Evolutionary conservation across 2,888 invertebrate genomes (phyloP).

Genomic region (Cylindroiulus punctatus): DNA sequence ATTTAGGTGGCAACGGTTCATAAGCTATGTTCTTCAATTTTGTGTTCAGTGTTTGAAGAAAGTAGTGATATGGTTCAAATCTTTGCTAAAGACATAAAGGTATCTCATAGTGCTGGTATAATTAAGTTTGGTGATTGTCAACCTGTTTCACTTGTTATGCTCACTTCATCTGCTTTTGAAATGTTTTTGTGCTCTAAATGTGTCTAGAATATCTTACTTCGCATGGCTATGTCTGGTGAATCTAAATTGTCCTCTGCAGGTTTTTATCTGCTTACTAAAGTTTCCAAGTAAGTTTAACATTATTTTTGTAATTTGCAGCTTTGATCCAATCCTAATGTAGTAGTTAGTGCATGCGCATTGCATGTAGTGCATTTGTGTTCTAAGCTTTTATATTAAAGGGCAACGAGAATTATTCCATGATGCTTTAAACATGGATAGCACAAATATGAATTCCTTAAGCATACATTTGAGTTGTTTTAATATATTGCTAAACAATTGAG

Average conservation of each 20-base stretch:
- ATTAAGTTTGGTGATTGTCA: not conserved
- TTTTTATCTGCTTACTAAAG: not conserved
- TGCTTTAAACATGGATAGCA: too few species aligned
- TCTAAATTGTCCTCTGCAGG: not conserved
- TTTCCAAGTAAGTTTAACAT: not conserved
- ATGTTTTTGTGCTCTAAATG: not conserved
- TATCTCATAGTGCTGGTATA: not conserved
- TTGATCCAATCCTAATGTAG: too few species aligned
- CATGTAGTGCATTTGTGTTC: too few species aligned
- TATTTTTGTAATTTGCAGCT: not conserved
- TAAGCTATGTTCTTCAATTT: not conserved
- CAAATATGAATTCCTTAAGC: too few species aligned
- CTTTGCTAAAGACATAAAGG: not conserved
- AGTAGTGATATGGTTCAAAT: not conserved
- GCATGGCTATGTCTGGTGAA: not conserved
- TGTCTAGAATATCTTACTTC: not conserved
- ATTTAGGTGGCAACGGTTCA: not conserved
- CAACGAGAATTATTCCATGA: too few species aligned
- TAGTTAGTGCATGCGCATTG: too few species aligned
- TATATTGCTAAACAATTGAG: too few species aligned
- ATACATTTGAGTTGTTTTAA: too few species aligned
- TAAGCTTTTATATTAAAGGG: too few species aligned
- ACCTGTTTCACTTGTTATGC: not conserved
- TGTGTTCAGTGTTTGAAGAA: not conserved
- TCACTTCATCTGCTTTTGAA: not conserved